Evolutionary conservation across 35 echinoderm and acorn worm species (phyloP), one percentile per base, ranked within the genome.

Genomic region (Apostichopus japonicus): DNA sequence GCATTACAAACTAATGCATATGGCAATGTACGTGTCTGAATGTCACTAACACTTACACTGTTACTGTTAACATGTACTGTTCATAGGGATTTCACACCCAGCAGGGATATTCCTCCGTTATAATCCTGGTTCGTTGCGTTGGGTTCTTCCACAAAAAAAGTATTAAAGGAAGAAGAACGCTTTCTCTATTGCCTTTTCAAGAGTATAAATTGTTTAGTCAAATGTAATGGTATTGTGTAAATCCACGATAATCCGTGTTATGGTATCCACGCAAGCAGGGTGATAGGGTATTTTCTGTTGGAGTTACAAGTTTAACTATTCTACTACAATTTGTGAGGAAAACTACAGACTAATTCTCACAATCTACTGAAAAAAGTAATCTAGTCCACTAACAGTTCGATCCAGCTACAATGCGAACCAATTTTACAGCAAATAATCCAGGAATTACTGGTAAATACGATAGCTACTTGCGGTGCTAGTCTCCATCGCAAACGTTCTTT

Each of bases 161-260:
- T 52, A 54, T 44, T 83, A 44, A 83, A 44, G 79, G 79, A 83
- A 83, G 79, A 83, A 83, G 54, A 83, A 54, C 79, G 79, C 79
- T 83, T 83, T 83, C 79, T 83, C 24, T 54, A 53, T 15, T 54
- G 33, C 79, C 79, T 55, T 54, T 17, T 83, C 33, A 17, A 83
- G 17, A 55, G 79, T 24, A 14, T 54, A 16, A 83, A 33, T 54
- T 54, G 44, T 44, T 33, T 55, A 54, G 11, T 55, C n/a, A 54
- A 54, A 55, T 44, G 54, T 44, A n/a, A 55, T 54, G 44, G 54
- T 44, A 83, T 17, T 54, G 79, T 44, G 79, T 83, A 83, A 83
- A 83, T 83, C 79, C 79, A 83, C 79, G 79, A 83, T 83, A 83
- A 83, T 83, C 79, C 79, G 79, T 83, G 79, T 54, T 83, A 83